A percentile compares a stretch with the other conserved stretches of the same genome.
phyloP scores from a whole-genome alignment of 2,888 invertebrate genomes.

The Nysson spinosus region DNA sequence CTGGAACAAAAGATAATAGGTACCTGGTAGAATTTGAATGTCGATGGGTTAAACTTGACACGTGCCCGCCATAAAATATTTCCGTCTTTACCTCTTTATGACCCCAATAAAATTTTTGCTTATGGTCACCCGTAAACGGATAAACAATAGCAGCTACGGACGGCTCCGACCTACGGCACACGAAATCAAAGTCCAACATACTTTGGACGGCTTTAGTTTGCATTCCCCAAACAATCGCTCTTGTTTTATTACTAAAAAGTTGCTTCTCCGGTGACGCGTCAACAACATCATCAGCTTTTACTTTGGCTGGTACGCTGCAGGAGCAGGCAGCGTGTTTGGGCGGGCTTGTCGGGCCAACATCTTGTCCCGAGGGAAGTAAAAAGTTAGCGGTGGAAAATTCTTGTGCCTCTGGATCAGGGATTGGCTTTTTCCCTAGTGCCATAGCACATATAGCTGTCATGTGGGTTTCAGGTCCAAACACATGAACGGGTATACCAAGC shows the following conservation, averaged over 20 bases:
- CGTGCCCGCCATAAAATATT: too few relatives aligned
- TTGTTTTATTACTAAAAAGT: conserved; percentile 90
- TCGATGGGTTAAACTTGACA: too few relatives aligned
- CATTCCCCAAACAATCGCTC: conserved; percentile 99
- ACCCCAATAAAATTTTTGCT: conserved; percentile 99
- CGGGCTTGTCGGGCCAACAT: conserved; percentile 70
- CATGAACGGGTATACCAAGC: conserved; percentile 94
- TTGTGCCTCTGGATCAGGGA: conserved; percentile 85
- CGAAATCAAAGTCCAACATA: conserved; percentile 97
- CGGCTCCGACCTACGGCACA: conserved; percentile 92
- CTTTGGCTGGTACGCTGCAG: conserved; percentile 43
- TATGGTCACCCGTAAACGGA: conserved; percentile 99
- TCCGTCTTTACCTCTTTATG: conserved; percentile 89
- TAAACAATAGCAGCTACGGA: conserved; percentile 98
- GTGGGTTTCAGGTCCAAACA: conserved; percentile 99
- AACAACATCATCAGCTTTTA: conserved; percentile 60
- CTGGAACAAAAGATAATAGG: conserved; percentile 38
- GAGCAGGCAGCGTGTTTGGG: conserved; percentile 39
- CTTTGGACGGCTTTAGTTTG: conserved; percentile 97
- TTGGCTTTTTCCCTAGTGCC: conserved; percentile 93
- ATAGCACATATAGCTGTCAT: conserved; percentile 99
- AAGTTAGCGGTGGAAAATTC: conserved; percentile 94
- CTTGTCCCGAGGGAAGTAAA: conserved; percentile 87
- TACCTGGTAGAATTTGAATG: neutral
- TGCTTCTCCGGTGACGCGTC: conserved; percentile 75